Base-by-base conservation (phyloP, 2,797 vertebrate genomes). In the Oryzias sinensis region DNA sequence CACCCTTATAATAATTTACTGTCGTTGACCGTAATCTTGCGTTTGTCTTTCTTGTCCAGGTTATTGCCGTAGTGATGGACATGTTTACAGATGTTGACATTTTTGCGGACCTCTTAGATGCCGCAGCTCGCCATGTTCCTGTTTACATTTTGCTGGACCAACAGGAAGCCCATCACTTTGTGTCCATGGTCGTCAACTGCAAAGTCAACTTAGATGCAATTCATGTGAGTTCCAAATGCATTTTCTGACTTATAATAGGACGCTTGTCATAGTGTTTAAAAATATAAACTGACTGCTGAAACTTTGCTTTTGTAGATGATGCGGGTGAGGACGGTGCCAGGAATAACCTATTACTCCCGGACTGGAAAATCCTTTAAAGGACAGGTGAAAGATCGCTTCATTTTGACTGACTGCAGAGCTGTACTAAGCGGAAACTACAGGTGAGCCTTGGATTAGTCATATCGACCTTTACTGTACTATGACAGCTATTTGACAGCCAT, bases 381-480 rank as follows among this genome's bases (percentile, higher is more conserved):
- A 29, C 95, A 98, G 5, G 82, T 99, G 75, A 97, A 95, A 85
- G 95, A 98, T 90, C 96, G 96, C 40, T 99, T 99, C 82, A 83
- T 99, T 59, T 62, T 99, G 71, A 90, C 94, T 76, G 97, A 99
- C 86, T 98, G 97, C 79, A 93, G 89, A 14, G 95, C 95, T 79
- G 97, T 98, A 43, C 93, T 99, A 70, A 96, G 97, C 56, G 97
- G 97, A 24, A 97, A 93, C 90, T 99, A 99, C 89, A 99, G 97
- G 97, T 98, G 71, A 90, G 90, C 17, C 14, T 40, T 70, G 72
- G 41, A 29, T 43, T 9, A 29, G 2, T 17, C 3, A 40, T 59
- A 5, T 53, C 56, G 27, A 15, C 1, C 56, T 53, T 33, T 45
- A 3, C 0, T 16, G 33, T 16, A 3, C 5, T 0, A n/a, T 44